Evolutionary conservation across 2,888 invertebrate species (phyloP).

Genomic region (Trichogramma dendrolimi): DNA sequence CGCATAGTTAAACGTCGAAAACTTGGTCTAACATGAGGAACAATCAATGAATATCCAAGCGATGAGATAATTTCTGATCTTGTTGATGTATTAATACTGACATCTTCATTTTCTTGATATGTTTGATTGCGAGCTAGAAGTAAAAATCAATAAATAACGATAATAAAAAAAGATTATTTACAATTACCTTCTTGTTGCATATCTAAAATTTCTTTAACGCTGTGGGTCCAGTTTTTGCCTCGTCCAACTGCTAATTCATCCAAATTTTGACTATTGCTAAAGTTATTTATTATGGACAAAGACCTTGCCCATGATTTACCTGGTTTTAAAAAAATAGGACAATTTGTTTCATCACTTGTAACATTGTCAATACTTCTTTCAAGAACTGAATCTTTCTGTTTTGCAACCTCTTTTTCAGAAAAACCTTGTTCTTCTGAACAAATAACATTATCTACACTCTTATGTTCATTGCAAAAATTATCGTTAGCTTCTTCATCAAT

Average conservation of each 20-base stretch:
- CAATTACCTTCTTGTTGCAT: slow-evolving; percentile 55
- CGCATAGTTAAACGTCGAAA: slow-evolving; percentile 19
- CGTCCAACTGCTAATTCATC: slow-evolving; percentile 52
- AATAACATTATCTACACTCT: no score
- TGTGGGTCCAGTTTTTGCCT: slow-evolving; percentile 58
- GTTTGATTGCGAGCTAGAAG: background rate
- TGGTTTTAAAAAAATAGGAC: slow-evolving; percentile 56
- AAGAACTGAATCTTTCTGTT: background rate
- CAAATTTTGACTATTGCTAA: slow-evolving; percentile 52
- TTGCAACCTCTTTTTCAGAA: slow-evolving; percentile 15
- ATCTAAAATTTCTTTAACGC: slow-evolving; percentile 56
- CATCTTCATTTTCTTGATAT: no score
- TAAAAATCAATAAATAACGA: background rate
- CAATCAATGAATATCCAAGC: no score
- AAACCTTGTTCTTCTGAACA: slow-evolving; percentile 2
- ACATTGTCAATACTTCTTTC: background rate
- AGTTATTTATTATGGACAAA: slow-evolving; percentile 57
- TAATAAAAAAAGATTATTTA: background rate
- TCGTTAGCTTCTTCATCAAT: background rate
- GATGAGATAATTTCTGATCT: no score
- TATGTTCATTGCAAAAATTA: no score
- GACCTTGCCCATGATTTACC: slow-evolving; percentile 70
- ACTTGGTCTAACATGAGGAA: background rate
- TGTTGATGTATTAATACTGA: no score
- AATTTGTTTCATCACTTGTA: background rate